Base-by-base conservation (phyloP, 2,888 invertebrate species). In the Epinotia bilunana region DNA sequence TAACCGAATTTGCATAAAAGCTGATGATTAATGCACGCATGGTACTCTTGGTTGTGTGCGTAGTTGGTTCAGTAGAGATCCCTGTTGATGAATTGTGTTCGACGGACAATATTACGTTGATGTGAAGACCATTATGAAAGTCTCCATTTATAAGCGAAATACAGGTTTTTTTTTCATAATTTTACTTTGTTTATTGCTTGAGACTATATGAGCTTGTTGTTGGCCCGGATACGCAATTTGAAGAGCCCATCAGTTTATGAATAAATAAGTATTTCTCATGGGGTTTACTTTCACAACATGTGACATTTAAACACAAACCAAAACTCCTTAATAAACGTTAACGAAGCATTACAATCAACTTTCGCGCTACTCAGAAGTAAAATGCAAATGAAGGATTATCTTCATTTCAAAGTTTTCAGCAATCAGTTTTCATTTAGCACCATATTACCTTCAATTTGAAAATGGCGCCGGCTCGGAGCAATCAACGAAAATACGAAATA, bases 1-100 rank as follows among this genome's bases (percentile, higher is more conserved):
- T 92, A 91, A 84, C 83, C 80, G 85, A 91, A 92, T 93, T 92
- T 93, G 88, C 93, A 93, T 93, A 91, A 90, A 91, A 90, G 87
- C 86, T 83, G 80, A 83, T 93, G 93, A 93, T 93, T 91, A 92
- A 93, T 92, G 90, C 81, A 81, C 82, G 81, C 86, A 85, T 83
- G 87, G 82, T 84, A 80, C 84, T 81, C 75, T 55, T 49, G 16
- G 16, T 53, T 46, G 49, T 65, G 46, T 65, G 28, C 20, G 58
- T 70, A 33, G 61, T 53, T 60, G 23, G 43, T 70, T 5, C 68
- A 65, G 53, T 53, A 57, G 39, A 20, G 57, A 58, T 69, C 68
- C 43, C 68, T 57, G 58, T 58, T 69, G 68, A 69, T 69, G 58
- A 69, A 69, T 69, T 23, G 11, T 58, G 28, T 58, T 57, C 43